Base-by-base conservation (phyloP, 2,797 vertebrate species). In the Anguilla marmorata region DNA sequence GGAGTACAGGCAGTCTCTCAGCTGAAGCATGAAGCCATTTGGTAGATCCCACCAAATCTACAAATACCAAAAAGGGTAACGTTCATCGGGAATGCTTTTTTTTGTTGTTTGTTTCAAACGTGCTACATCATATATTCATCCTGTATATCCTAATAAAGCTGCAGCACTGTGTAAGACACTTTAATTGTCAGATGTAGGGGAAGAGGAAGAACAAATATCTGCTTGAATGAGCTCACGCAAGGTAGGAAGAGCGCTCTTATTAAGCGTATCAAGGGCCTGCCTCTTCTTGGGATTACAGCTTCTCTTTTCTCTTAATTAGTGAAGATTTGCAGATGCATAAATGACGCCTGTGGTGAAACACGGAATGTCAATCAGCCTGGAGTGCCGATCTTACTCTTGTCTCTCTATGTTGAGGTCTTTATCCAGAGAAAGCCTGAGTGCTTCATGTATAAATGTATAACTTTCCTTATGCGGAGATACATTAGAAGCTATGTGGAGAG, bases 301-400 rank as follows among this genome's bases (percentile, higher is more conserved):
- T 82, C 19, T 82, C 79, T 82, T 48, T 30, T 48, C 79, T 50
- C 41, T 50, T 48, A 82, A 50, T 82, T 82, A 82, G 45, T 76
- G 4, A 76, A 41, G 72, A 19, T 24, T 82, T n/a, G 5, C 41
- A 82, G 79, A 45, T n/a, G 19, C 41, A 82, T 45, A 48, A 50
- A 24, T 5, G 21, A 50, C 1, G 24, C 41, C 41, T 24, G 41
- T 19, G 24, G 41, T 82, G 45, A 82, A 24, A 50, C 79, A 24
- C 5, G 21, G 41, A 82, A 82, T 82, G 41, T 19, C 16, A 82
- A 82, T 82, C 79, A n/a, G 45, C 27, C 72, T 37, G 72, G 27
- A 14, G 76, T 3, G 21, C 45, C 6, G 21, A 24, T 50, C n/a
- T 45, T 82, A 48, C 45, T 50, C 41, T 19, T 24, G 72, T 16